These are phyloP conservation scores for Caenorhabditis sp. DNA, from an alignment of 2,888 invertebrate species.

Conservation along the genomic window DNA sequence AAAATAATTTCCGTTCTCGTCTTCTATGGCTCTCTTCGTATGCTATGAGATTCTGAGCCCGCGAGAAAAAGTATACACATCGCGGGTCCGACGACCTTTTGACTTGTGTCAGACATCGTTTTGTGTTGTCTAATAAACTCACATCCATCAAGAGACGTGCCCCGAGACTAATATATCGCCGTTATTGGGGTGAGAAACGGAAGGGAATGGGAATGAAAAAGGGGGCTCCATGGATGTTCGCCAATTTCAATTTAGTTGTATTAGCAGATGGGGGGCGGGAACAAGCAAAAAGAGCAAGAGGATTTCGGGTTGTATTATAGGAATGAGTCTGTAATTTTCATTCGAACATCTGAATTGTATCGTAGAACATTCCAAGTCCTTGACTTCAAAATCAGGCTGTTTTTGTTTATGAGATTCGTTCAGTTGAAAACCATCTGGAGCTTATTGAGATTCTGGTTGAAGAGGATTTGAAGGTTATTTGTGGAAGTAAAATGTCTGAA, in stretches of 20 bases:
- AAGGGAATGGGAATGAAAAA: neutral
- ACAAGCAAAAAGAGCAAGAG: neutral
- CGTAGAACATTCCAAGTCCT: no score
- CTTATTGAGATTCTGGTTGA: no score
- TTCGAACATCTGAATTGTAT: no score
- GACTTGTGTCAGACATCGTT: conserved; percentile 24
- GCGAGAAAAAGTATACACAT: conserved; percentile 49
- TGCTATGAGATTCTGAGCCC: neutral
- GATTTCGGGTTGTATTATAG: no score
- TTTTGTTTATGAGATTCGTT: no score
- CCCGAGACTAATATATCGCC: conserved; percentile 48
- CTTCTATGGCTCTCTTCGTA: neutral
- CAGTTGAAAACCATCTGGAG: no score
- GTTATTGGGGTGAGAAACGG: conserved; percentile 20
- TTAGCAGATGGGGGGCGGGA: neutral
- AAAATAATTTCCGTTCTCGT: conserved; percentile 46
- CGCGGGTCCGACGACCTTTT: conserved; percentile 39
- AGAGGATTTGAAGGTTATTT: no score
- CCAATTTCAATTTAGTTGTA: conserved; percentile 16
- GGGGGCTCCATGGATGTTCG: conserved; percentile 6
- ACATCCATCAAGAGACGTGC: conserved; percentile 48
- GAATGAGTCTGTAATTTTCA: no score
- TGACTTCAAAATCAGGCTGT: no score
- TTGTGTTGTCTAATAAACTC: conserved; percentile 57
- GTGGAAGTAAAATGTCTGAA: no score